These are phyloP conservation scores for Anoplolepis gracilipes DNA, from an alignment of 1,140 invertebrate species.

Conservation along the genomic window DNA sequence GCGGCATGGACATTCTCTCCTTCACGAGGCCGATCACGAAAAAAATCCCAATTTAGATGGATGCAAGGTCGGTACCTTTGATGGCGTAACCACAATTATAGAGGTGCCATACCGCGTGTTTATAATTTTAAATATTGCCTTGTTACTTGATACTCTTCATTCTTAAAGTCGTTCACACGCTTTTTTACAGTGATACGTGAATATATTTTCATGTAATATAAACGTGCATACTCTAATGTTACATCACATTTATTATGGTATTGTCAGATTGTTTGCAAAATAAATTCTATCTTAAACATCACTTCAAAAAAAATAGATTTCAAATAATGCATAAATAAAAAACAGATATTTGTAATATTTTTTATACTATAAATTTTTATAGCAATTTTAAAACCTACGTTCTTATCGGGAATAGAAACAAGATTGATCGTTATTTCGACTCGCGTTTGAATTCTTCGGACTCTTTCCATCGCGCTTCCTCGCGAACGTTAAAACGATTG, in stretches of 20 bases:
- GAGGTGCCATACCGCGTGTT: conserved; percentile 5
- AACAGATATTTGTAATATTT: neutral
- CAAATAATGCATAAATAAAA: neutral
- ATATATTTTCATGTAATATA: neutral
- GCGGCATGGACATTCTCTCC: neutral
- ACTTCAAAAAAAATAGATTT: neutral
- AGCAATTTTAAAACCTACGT: neutral
- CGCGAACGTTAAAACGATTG: conserved; percentile 11
- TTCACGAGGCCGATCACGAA: conserved; percentile 28
- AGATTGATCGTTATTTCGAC: neutral
- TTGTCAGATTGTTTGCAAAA: neutral
- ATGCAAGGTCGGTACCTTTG: conserved; percentile 54
- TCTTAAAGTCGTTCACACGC: neutral
- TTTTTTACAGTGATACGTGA: neutral
- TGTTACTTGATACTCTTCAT: conserved; percentile 54
- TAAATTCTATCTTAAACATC: neutral
- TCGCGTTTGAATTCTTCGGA: neutral
- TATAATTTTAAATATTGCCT: conserved; percentile 37
- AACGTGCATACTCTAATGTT: too few species aligned
- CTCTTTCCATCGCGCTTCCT: conserved; percentile 1
- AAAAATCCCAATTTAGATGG: conserved; percentile 68
- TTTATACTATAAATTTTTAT: neutral
- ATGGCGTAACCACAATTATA: conserved; percentile 36
- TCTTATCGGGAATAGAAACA: neutral
- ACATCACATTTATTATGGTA: neutral